A percentile compares a stretch with the other conserved stretches of the same genome.
Conservation (phyloP, 1,140 invertebrate genomes). For the Coboldia fuscipes region DNA sequence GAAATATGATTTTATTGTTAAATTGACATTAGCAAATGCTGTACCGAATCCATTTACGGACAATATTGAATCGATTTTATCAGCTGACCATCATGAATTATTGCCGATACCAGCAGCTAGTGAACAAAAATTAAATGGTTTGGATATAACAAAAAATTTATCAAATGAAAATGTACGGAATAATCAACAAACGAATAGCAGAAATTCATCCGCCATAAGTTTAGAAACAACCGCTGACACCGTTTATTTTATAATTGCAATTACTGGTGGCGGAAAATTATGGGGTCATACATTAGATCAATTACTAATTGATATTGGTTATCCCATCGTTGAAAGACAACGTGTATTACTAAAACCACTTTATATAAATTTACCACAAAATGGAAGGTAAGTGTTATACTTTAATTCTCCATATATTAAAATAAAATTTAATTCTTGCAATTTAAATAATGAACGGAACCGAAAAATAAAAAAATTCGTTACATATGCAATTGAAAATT, state of each 20-base stretch:
- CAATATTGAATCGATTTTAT: not conserved
- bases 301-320: conserved; percentile 3
- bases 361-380: conserved; percentile 5
- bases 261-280: conserved; percentile 4
- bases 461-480: too few species aligned
- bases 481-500: too few species aligned
- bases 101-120: not conserved
- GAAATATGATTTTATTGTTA: not conserved
- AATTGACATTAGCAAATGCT: too few species aligned
- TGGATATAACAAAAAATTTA: not conserved
- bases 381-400: conserved; percentile 5
- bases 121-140: not conserved
- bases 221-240: conserved; percentile 1
- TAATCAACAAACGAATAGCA: not conserved
- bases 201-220: not conserved
- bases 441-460: too few species aligned
- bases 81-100: not conserved
- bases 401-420: too few species aligned
- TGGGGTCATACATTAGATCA: conserved; percentile 4
- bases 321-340: conserved; percentile 1
- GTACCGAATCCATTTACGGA: not conserved
- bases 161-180: not conserved
- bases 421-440: too few species aligned
- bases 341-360: conserved; percentile 3
- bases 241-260: conserved; percentile 6